Evolutionary conservation across 2,888 invertebrate genomes (phyloP).

Genomic region (Anthrax anthrax): DNA sequence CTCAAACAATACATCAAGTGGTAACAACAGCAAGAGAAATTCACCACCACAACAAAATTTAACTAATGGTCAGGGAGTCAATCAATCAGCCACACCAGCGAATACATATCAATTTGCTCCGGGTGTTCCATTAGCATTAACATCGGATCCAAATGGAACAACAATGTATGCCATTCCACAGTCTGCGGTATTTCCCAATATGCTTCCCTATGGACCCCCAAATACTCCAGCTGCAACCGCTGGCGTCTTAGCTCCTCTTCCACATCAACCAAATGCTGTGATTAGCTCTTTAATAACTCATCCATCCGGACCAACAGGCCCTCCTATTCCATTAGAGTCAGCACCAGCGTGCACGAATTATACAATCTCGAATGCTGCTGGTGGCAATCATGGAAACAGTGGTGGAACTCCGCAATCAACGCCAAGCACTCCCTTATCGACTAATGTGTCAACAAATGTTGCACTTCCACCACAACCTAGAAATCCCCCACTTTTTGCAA

Average conservation of each 20-base stretch:
- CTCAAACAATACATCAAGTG: background rate
- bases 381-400: conserved; percentile 9
- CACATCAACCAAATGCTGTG: conserved; percentile 26
- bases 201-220: conserved; percentile 27
- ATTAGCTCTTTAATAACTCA: conserved; percentile 22
- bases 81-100: conserved; percentile 17
- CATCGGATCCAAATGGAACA: conserved; percentile 18
- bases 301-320: conserved; percentile 12
- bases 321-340: conserved; percentile 9
- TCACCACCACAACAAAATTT: conserved; percentile 18
- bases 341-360: background rate
- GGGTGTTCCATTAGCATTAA: conserved; percentile 17
- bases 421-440: conserved; percentile 30
- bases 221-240: conserved; percentile 16
- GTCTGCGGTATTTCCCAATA: conserved; percentile 30
- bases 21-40: conserved; percentile 25
- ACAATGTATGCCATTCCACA: conserved; percentile 33
- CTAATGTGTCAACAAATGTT: conserved; percentile 15
- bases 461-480: conserved; percentile 19
- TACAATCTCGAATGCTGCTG: conserved; percentile 6
- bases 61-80: conserved; percentile 8
- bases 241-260: conserved; percentile 21
- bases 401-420: conserved; percentile 27
- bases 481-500: conserved; percentile 30
- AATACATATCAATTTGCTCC: conserved; percentile 16